These are phyloP conservation scores for Neofelis nebulosa DNA, from an alignment of 2,113 vertebrate species.

Conservation along the genomic window DNA sequence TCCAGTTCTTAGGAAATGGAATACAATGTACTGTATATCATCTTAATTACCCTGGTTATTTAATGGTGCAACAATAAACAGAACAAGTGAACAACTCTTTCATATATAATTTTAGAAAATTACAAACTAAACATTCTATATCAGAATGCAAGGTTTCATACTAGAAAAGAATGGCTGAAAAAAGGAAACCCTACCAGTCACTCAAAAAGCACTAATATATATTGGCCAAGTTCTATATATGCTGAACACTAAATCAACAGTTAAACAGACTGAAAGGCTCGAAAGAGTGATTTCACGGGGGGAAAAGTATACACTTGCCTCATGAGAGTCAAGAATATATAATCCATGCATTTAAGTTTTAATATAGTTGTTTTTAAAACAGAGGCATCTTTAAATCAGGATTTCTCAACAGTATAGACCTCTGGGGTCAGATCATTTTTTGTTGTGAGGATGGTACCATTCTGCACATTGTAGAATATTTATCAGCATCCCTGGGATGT, in stretches of 20 bases:
- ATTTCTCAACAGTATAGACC: background rate
- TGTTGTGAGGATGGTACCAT: background rate
- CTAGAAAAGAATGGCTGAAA: conserved; percentile 18
- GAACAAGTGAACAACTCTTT: conserved; percentile 40
- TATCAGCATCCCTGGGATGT: background rate
- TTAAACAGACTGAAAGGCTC: background rate
- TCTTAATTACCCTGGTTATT: conserved; percentile 51
- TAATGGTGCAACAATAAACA: conserved; percentile 59
- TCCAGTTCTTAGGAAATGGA: conserved; percentile 67
- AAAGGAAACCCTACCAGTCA: background rate
- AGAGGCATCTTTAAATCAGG: background rate
- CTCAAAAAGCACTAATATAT: background rate
- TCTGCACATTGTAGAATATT: background rate
- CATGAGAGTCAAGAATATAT: background rate
- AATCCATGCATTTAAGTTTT: background rate
- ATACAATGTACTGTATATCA: conserved; percentile 53
- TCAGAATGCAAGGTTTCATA: background rate
- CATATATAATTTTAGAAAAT: background rate
- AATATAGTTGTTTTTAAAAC: background rate
- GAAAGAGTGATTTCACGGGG: background rate
- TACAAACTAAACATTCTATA: conserved; percentile 13
- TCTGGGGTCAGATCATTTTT: background rate
- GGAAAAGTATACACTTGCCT: background rate
- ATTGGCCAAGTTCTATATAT: background rate
- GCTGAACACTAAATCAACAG: background rate